phyloP scores from a whole-genome alignment of 2,797 vertebrate species.

The Columba guinea region DNA sequence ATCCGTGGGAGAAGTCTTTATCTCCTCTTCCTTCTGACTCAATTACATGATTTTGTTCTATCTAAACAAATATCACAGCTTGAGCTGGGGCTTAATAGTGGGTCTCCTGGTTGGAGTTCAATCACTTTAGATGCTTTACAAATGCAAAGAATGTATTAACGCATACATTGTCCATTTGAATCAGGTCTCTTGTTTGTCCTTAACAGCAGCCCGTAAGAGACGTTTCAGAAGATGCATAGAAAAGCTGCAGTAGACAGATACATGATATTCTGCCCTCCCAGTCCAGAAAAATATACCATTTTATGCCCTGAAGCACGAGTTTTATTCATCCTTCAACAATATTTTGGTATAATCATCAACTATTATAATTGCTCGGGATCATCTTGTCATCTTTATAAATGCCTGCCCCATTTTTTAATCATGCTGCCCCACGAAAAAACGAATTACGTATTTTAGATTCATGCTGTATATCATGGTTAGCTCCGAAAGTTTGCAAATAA shows the following conservation, averaged over 20 bases:
- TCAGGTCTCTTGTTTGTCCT: background rate
- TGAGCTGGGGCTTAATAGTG: background rate
- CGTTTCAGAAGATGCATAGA: background rate
- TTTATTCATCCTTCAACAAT: background rate
- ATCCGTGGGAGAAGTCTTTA: background rate
- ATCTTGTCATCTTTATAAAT: background rate
- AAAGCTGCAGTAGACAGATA: background rate
- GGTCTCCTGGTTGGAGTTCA: background rate
- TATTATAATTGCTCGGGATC: background rate
- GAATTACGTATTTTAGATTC: background rate
- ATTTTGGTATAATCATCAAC: slow-evolving; percentile 2
- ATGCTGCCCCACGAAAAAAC: background rate
- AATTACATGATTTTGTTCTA: background rate
- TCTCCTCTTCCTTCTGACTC: background rate
- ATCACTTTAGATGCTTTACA: rapidly evolving
- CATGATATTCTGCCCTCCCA: background rate
- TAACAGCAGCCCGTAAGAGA: background rate
- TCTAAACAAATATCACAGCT: background rate
- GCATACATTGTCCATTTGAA: background rate
- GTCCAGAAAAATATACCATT: background rate
- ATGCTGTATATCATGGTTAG: background rate
- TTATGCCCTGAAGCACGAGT: background rate
- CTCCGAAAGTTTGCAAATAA: background rate
- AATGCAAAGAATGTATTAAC: background rate
- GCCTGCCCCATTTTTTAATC: background rate